Evolutionary conservation across 2,797 vertebrate species (phyloP).

Genomic region (Gephyroberyx darwinii): DNA sequence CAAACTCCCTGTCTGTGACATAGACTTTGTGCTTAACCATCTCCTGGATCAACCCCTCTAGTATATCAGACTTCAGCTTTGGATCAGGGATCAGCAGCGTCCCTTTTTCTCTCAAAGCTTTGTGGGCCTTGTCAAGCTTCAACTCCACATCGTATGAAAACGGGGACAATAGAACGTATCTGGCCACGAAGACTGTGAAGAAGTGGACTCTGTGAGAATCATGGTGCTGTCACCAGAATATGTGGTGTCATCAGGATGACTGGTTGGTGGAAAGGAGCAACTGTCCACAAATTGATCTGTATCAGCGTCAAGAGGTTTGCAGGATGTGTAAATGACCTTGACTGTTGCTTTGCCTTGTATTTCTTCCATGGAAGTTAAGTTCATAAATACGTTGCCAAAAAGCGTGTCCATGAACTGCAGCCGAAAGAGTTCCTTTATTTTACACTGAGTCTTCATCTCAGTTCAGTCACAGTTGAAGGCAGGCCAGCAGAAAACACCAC

Average conservation of each 20-base stretch:
- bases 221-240: slow-evolving; percentile 15
- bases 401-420: slow-evolving; percentile 34
- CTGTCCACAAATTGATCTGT: not conserved
- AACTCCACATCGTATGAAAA: slow-evolving; percentile 46
- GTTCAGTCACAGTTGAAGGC: slow-evolving; percentile 27
- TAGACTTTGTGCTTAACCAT: slow-evolving; percentile 44
- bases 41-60: slow-evolving; percentile 38
- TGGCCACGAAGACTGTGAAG: slow-evolving; percentile 37
- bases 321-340: slow-evolving; percentile 21
- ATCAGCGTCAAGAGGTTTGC: not conserved
- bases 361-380: slow-evolving; percentile 46
- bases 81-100: slow-evolving; percentile 39
- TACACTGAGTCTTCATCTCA: slow-evolving; percentile 25
- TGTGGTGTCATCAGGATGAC: slow-evolving; percentile 7
- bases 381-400: slow-evolving; percentile 40
- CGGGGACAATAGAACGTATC: slow-evolving; percentile 13
- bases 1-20: slow-evolving; percentile 35
- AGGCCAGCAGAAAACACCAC: slow-evolving; percentile 32
- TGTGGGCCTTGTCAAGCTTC: slow-evolving; percentile 24
- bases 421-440: slow-evolving; percentile 19
- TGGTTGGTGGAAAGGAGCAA: slow-evolving; percentile 14
- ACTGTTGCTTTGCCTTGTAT: slow-evolving; percentile 40
- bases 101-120: slow-evolving; percentile 22
- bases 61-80: slow-evolving; percentile 42
- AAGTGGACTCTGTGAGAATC: slow-evolving; percentile 24